A percentile compares a stretch with the other conserved stretches of the same genome.
phyloP scores from a whole-genome alignment of 2,113 vertebrate species.

The Bos taurus region ARS-UCD2.0 NC_037356.1:42669001-42669500 shows the following conservation, averaged over 20 bases:
- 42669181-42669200: not conserved
- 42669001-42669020: not conserved
- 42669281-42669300: rapidly evolving
- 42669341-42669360: not conserved
- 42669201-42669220: not conserved
- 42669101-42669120: not conserved
- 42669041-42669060: not conserved
- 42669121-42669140: not conserved
- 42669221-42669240: not conserved
- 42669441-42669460: not conserved
- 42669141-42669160: rapidly evolving
- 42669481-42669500: not conserved
- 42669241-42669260: not conserved
- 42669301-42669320: not conserved
- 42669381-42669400: rapidly evolving
- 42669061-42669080: rapidly evolving
- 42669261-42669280: not conserved
- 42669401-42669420: not conserved
- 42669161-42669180: rapidly evolving
- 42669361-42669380: rapidly evolving
- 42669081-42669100: not conserved
- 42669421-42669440: rapidly evolving
- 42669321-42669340: not conserved
- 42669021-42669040: not conserved
- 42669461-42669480: not conserved